Evolutionary conservation across 1,140 invertebrate species (phyloP), one percentile per base, ranked within the genome.

Genomic region (Oppia nitens): DNA sequence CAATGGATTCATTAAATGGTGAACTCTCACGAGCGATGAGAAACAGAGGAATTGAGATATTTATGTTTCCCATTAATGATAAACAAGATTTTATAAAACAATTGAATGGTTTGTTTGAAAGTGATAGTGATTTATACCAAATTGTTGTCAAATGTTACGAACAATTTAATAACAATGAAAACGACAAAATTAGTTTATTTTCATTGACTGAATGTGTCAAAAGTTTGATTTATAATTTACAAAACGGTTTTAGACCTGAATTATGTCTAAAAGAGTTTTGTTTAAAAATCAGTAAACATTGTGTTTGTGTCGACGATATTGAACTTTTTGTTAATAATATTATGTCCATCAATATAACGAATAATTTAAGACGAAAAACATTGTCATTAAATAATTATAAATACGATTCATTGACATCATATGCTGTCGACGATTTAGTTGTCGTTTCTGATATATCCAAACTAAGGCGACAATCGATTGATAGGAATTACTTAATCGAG

Each of bases 1-100:
- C 90, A 0, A 90, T 97, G 81, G 85, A 98, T 76, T 89, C 93
- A 0, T 82, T 82, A 65, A 82, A 88, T 75, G 94, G 92, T 0
- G 89, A 95, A 72, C 86, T 99, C 59, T 99, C 95, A 2, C 79
- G 93, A 67, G 94, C 95, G 0, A 98, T 98, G 94, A 79, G 93
- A 60, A 99, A 99, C 70, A 78, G 95, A 69, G 91, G 93, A 2
- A 79, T 98, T 0, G 95, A 98, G 76, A 84, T 98, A 63, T 92
- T 77, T 65, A 70, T 96, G 47, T 68, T 76, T 0, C 66, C 70
- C 3, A 47, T 4, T 3, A 23, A 1, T 49, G 23, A 20, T 6
- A 47, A 57, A 20, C 4, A 25, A 24, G 26, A 56, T 17, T 17
- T 40, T 17, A 6, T 40, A 6, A 40, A 6, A 17, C 32, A 40